Conservation (phyloP, 2,113 vertebrate genomes). For the Semicossyphus pulcher region DNA sequence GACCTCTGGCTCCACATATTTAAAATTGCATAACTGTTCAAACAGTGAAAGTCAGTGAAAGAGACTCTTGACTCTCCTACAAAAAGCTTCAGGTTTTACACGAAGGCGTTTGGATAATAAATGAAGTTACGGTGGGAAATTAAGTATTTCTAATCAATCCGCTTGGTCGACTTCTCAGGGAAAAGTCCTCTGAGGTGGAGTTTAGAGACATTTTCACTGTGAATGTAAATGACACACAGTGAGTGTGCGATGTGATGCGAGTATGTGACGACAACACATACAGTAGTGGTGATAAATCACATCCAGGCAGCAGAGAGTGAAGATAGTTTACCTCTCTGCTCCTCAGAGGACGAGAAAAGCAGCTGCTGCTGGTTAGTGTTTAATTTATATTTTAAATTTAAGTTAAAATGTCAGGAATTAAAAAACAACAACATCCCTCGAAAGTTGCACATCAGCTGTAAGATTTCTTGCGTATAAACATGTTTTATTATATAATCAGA, state of each 20-base stretch:
- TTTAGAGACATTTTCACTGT: constrained; percentile 35
- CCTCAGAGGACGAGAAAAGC: constrained; percentile 47
- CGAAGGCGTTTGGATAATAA: constrained; percentile 64
- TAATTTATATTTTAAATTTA: not conserved
- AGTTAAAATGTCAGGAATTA: constrained; percentile 19
- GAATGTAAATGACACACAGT: constrained; percentile 57
- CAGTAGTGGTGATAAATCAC: too few relatives aligned
- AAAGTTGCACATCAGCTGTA: not conserved
- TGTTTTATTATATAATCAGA: constrained; percentile 11
- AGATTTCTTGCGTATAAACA: not conserved
- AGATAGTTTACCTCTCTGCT: constrained; percentile 57
- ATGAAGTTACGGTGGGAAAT: too few relatives aligned
- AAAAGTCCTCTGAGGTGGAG: constrained; percentile 21
- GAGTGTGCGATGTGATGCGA: constrained; percentile 38
- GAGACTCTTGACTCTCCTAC: constrained; percentile 53
- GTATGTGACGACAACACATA: constrained; percentile 40
- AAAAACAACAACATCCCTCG: not conserved
- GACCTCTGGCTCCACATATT: constrained; percentile 51
- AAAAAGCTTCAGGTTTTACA: constrained; percentile 59
- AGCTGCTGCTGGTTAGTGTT: not conserved
- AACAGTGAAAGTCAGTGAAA: constrained; percentile 28
- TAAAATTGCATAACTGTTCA: constrained; percentile 56
- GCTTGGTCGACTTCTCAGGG: not conserved
- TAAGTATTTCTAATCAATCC: constrained; percentile 59
- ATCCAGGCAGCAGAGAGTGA: constrained; percentile 31